These are phyloP conservation scores for Climacteris rufus DNA, from an alignment of 2,113 vertebrate species.

Conservation along the genomic window DNA sequence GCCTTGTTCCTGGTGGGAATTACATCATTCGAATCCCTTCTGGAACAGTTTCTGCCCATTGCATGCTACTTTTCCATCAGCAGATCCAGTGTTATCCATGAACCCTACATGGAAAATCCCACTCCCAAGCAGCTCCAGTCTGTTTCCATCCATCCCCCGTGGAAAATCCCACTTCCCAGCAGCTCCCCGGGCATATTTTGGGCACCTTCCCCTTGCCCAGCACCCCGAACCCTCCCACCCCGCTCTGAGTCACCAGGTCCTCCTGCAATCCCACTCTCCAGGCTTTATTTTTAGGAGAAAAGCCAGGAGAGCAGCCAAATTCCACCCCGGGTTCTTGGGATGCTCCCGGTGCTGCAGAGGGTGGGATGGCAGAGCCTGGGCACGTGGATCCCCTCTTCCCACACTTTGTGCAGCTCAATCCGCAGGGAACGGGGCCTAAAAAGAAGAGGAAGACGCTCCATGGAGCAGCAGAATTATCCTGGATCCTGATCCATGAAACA, in stretches of 20 bases:
- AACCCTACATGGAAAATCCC: too few species aligned
- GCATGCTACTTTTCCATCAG: not conserved
- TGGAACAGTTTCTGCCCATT: not conserved
- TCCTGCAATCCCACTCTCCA: not conserved
- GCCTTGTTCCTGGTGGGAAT: not conserved
- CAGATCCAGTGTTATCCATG: too few species aligned
- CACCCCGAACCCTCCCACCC: not conserved
- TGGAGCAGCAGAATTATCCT: not conserved
- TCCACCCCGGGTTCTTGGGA: not conserved
- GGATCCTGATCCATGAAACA: not conserved
- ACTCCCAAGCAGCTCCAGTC: too few species aligned
- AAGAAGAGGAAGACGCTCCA: not conserved
- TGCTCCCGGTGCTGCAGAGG: not conserved
- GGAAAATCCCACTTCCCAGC: not conserved
- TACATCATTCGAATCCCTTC: not conserved
- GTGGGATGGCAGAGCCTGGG: not conserved
- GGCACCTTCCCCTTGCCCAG: not conserved
- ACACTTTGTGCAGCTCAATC: not conserved
- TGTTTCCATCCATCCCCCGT: too few species aligned
- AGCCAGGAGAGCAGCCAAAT: not conserved
- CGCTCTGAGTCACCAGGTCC: not conserved
- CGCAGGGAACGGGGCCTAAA: not conserved
- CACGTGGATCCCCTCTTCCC: rapidly evolving
- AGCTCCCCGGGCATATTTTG: not conserved
- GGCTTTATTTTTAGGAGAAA: not conserved